phyloP scores from a whole-genome alignment of 30 jellyfish, hydroid and myxozoan species.

The Chrysaora quinquecirrha region DNA sequence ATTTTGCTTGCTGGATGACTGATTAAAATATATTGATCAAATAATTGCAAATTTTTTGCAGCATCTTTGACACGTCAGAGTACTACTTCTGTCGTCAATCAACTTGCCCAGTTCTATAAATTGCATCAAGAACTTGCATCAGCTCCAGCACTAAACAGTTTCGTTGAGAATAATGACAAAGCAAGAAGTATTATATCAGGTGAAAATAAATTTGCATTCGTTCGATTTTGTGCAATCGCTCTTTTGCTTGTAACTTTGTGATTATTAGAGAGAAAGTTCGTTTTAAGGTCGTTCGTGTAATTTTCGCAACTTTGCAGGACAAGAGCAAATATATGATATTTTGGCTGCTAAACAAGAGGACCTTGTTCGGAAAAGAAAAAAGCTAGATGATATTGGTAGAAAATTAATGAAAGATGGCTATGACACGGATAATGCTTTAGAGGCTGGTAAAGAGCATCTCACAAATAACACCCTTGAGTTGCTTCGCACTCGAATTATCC shows the following conservation, averaged over 20 bases:
- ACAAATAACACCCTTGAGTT: conserved; percentile 14
- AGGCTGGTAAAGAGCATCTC: not conserved
- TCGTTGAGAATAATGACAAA: conserved; percentile 23
- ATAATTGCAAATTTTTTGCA: not conserved
- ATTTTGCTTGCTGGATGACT: too few relatives aligned
- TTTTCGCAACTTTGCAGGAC: conserved; percentile 25
- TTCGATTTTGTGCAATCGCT: too few relatives aligned
- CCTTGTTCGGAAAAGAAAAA: not conserved
- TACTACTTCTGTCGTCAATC: conserved; percentile 24
- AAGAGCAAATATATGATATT: conserved; percentile 28
- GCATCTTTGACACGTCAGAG: conserved; percentile 34
- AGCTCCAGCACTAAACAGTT: conserved; percentile 9
- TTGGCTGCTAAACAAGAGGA: not conserved
- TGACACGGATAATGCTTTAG: conserved; percentile 18
- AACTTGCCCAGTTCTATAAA: conserved; percentile 24
- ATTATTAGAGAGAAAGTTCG: too few relatives aligned
- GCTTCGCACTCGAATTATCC: conserved; percentile 24
- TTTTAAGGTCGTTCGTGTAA: too few relatives aligned
- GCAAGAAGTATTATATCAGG: conserved; percentile 55
- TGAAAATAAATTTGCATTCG: not conserved
- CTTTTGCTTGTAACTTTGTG: too few relatives aligned
- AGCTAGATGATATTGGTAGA: conserved; percentile 5
- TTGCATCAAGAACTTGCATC: conserved; percentile 30
- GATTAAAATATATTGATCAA: too few relatives aligned
- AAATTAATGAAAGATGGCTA: conserved; percentile 19